A percentile compares a stretch with the other conserved stretches of the same genome.
Evolutionary conservation across 2,113 vertebrate species (phyloP).

Genomic region (Urocynchramus pylzowi): DNA sequence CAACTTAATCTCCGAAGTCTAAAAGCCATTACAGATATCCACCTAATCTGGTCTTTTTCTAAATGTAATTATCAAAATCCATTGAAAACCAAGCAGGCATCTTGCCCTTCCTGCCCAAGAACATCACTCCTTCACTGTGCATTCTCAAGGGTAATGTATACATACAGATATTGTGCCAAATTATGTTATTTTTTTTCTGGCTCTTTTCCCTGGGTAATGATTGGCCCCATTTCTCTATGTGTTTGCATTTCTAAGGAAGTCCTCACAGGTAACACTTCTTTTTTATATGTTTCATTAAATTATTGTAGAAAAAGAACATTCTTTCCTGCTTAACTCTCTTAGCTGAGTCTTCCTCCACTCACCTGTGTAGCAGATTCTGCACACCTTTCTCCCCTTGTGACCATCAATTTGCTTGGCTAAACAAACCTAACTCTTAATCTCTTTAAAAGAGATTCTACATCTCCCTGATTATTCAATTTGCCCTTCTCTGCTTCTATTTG

Average conservation of each 20-base stretch:
- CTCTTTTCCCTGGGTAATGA: background rate
- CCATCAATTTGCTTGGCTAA: background rate
- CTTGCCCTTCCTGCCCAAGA: background rate
- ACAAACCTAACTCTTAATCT: background rate
- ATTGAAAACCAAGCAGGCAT: background rate
- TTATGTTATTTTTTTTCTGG: background rate
- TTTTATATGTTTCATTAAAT: background rate
- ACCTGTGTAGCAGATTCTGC: background rate
- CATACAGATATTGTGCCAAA: background rate
- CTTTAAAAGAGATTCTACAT: background rate
- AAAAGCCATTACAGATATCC: background rate
- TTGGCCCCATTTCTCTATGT: background rate
- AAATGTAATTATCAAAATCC: background rate
- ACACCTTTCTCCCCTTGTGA: background rate
- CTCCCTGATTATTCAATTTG: background rate
- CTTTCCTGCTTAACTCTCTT: background rate
- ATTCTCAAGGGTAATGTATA: background rate
- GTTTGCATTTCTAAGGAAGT: conserved; percentile 11
- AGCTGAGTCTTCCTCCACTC: background rate
- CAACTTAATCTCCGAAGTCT: background rate
- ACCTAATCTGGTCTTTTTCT: background rate
- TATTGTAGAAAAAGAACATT: background rate
- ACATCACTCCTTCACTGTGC: background rate
- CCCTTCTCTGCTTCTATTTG: background rate
- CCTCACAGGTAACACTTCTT: background rate